phyloP scores from a whole-genome alignment of 2,113 vertebrate species.

The Pedetes capensis region DNA sequence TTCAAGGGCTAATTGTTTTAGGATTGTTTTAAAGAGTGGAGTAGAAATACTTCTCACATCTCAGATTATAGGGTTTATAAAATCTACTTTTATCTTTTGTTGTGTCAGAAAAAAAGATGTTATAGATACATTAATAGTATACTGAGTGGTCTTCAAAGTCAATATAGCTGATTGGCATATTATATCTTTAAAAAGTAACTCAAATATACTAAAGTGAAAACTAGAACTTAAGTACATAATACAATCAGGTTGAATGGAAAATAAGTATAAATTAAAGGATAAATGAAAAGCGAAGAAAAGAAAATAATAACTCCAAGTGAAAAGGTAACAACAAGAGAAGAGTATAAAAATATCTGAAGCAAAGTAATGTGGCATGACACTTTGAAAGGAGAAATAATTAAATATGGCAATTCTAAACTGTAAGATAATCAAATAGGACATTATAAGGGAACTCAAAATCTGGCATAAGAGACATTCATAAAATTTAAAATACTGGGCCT shows the following conservation, averaged over 20 bases:
- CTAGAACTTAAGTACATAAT: conserved; percentile 2
- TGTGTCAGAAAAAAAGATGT: neutral
- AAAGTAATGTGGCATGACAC: conserved; percentile 16
- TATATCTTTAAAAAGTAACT: conserved; percentile 17
- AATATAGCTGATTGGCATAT: neutral
- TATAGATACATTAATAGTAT: neutral
- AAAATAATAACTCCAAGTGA: neutral
- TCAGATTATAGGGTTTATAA: neutral
- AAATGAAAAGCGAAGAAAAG: neutral
- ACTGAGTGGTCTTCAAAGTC: neutral
- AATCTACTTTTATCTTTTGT: neutral
- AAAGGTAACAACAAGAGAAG: neutral
- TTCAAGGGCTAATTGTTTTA: no score
- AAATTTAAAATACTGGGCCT: neutral
- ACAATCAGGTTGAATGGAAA: neutral
- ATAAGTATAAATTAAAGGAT: neutral
- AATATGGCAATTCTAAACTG: neutral
- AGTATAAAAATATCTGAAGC: neutral
- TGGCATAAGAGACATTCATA: neutral
- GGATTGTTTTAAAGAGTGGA: no score
- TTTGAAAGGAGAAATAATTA: neutral
- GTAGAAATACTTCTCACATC: no score
- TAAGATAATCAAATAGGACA: neutral
- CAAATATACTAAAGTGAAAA: neutral
- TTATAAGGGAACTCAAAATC: neutral